These are phyloP conservation scores for Drosophila kambysellisi DNA, from an alignment of 2,888 invertebrate species.

Conservation along the genomic window DNA sequence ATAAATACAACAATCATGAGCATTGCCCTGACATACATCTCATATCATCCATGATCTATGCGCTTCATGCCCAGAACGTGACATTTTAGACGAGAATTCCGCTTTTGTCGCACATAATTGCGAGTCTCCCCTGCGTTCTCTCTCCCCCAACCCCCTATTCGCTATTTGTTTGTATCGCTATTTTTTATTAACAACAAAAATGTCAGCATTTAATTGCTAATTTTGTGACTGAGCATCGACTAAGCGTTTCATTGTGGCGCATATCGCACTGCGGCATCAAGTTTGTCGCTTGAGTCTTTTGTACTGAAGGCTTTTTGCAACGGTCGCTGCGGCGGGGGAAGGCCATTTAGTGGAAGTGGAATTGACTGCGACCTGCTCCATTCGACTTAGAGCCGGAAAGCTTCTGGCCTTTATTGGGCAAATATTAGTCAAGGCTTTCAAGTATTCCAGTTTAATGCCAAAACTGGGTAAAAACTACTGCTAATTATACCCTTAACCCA, in stretches of 20 bases:
- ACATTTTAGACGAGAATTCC: conserved; percentile 55
- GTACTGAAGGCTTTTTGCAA: conserved; percentile 60
- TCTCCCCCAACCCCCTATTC: background rate
- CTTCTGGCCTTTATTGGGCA: conserved; percentile 4
- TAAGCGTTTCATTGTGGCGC: conserved; percentile 31
- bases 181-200: conserved; percentile 14
- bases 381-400: conserved; percentile 9
- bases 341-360: conserved; percentile 64
- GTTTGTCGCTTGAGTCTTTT: conserved; percentile 62
- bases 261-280: conserved; percentile 55
- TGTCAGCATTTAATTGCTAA: conserved; percentile 53
- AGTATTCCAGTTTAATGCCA: conserved; percentile 17
- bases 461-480: background rate
- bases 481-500: no score
- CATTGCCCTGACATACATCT: conserved; percentile 64
- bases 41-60: conserved; percentile 53
- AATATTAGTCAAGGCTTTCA: conserved; percentile 11
- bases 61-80: conserved; percentile 69
- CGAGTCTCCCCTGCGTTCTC: background rate
- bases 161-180: conserved; percentile 56
- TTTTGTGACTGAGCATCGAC: conserved; percentile 34
- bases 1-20: conserved; percentile 14
- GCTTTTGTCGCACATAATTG: conserved; percentile 44
- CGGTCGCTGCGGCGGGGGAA: conserved; percentile 48
- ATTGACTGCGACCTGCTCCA: conserved; percentile 36